Evolutionary conservation across 2,797 vertebrate genomes (phyloP).

Genomic region (Acipenser transmontanus): DNA sequence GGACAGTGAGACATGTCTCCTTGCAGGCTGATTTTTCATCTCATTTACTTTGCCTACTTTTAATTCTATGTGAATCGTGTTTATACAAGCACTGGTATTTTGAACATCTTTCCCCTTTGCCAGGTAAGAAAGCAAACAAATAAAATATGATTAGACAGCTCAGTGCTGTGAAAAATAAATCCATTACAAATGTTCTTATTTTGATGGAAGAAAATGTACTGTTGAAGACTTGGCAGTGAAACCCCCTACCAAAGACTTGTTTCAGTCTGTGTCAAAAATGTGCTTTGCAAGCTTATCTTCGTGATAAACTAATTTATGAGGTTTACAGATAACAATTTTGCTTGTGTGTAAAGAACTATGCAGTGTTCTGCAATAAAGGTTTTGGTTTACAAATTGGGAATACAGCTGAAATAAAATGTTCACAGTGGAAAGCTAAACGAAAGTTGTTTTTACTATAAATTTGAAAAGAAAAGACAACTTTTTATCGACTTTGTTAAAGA

Average conservation of each 20-base stretch:
- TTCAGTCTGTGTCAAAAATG: neutral
- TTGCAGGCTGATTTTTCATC: too few relatives aligned
- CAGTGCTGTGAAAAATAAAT: conserved; percentile 5
- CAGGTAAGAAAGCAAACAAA: conserved; percentile 9
- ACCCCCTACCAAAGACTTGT: neutral
- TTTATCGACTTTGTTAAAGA: too few relatives aligned
- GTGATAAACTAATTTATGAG: neutral
- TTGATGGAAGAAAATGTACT: conserved; percentile 1
- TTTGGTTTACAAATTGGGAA: too few relatives aligned
- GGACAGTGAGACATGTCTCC: too few relatives aligned
- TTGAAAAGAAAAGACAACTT: too few relatives aligned
- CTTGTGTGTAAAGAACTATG: too few relatives aligned
- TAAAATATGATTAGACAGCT: conserved; percentile 11
- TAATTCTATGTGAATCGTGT: conserved; percentile 7
- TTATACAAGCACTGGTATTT: conserved; percentile 15
- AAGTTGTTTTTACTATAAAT: too few relatives aligned
- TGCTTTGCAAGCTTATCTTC: neutral
- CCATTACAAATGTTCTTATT: neutral
- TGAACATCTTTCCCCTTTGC: conserved; percentile 1
- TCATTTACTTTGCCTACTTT: too few relatives aligned
- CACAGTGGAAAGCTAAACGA: too few relatives aligned
- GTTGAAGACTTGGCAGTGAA: neutral
- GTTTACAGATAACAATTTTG: too few relatives aligned
- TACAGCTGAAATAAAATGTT: too few relatives aligned
- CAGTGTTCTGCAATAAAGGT: too few relatives aligned